Evolutionary conservation across 2,797 vertebrate species (phyloP).

Genomic region (Enteromius thamalakanensis): DNA sequence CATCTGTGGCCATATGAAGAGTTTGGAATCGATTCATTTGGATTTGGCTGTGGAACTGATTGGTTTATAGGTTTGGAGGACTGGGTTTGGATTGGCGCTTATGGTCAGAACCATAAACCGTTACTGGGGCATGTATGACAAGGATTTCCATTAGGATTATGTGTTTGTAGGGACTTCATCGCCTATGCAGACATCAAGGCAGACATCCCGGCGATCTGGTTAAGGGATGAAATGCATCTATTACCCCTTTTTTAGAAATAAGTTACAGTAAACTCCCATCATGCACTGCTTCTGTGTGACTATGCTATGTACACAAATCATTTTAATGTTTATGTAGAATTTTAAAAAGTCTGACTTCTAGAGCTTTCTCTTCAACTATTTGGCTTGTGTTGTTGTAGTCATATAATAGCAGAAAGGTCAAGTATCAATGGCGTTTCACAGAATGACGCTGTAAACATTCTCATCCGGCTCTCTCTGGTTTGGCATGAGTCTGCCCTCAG

Average conservation of each 20-base stretch:
- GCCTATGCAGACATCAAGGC: constrained; percentile 45
- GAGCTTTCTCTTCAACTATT: background rate
- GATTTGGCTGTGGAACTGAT: constrained; percentile 72
- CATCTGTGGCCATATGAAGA: constrained; percentile 53
- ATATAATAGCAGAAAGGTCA: constrained; percentile 34
- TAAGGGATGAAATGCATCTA: constrained; percentile 27
- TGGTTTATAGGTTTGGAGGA: constrained; percentile 64
- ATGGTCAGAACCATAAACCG: constrained; percentile 66
- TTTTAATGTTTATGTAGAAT: constrained; percentile 14
- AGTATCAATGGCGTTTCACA: constrained; percentile 35
- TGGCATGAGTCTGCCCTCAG: constrained; percentile 58
- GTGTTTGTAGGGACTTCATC: constrained; percentile 55
- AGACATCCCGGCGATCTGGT: constrained; percentile 42
- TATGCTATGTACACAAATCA: constrained; percentile 3
- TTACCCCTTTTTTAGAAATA: constrained; percentile 23
- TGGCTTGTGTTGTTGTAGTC: background rate
- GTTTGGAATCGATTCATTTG: constrained; percentile 70
- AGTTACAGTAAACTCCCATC: background rate
- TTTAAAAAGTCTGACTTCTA: constrained; percentile 14
- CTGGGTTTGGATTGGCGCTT: constrained; percentile 59
- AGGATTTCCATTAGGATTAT: constrained; percentile 72
- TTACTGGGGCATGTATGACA: constrained; percentile 65
- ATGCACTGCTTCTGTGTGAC: background rate
- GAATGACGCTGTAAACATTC: constrained; percentile 51
- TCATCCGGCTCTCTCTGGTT: constrained; percentile 39